Base-by-base conservation (phyloP, 1,140 invertebrate genomes). In the Papilio polyxenes region DNA sequence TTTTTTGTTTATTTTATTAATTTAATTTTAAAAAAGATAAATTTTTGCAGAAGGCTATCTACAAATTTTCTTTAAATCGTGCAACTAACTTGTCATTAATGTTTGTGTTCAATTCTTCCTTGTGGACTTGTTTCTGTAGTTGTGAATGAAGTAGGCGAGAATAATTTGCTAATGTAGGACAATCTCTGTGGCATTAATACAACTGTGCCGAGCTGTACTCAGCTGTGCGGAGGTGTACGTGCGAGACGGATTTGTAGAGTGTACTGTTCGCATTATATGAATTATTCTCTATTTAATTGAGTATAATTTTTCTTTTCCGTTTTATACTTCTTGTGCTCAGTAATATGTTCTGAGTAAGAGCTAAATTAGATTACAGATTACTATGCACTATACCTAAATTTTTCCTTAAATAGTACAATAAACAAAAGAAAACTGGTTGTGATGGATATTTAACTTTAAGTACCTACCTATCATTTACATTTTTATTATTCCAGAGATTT, bases 211-310 rank as follows among this genome's bases (percentile, higher is more conserved):
- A 44, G 40, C 4, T 44, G 40, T 44, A 44, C 40, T 44, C 40
- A 65, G 23, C 59, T 62, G n/a, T 65, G 62, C 62, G 62, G 62
- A 31, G 23, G 62, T 65, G 23, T 65, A 23, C 62, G 20, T 65
- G 23, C 62, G 62, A 65, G 62, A 65, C 62, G 62, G 62, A 65
- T 65, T 20, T 62, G n/a, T 62, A 20, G 62, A 65, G 62, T 20
- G 62, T 23, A 65, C 9, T 31, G 62, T 65, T 65, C 62, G 62
- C 62, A 31, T 65, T 65, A 11, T 65, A 65, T 65, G 62, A 65
- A 65, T 65, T 23, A 65, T 31, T 20, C 20, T 13, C 23, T 65
- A 65, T 65, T 65, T 65, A 65, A 31, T 65, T 65, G 10, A 9
- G 23, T 31, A 7, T 65, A 65, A 65, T 65, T 65, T 56, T 17